Evolutionary conservation across 2,797 vertebrate species (phyloP), one percentile per base, ranked within the genome.

Genomic region (Melanotaenia maccullochi): DNA sequence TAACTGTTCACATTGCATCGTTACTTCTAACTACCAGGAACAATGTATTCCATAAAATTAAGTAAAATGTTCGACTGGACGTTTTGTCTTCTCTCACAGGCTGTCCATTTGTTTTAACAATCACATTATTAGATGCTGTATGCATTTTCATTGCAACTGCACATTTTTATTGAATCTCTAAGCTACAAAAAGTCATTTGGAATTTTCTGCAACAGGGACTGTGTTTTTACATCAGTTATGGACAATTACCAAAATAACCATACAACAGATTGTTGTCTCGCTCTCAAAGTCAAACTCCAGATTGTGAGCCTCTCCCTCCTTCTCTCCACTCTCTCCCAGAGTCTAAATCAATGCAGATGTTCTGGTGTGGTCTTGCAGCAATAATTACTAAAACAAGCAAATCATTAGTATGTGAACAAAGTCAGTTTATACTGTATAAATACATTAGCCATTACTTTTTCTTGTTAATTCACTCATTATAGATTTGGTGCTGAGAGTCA

Each of bases 301-400:
- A 93, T 94, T 93, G 91, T 64, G 83, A 81, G 88, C 87, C 87
- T 83, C 85, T 85, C 87, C 87, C 88, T 88, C 87, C 79, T 76
- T 79, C 79, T 76, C 80, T 62, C 74, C 65, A 81, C 85, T 79
- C 91, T 79, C 91, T 92, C 84, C 85, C 78, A 64, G 82, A 88
- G 85, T 85, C 76, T 90, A 87, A 90, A 90, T 88, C 88, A 90
- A 93, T 95, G 92, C 93, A 94, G 94, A 95, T 95, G 95, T 95
- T 95, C 86, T 68, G 73, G 85, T 92, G 83, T 87, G 89, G 89
- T 87, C 83, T 94, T 80, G 58, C 87, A 86, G 90, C 89, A 85
- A 87, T 95, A 94, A 95, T 94, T 93, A 90, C 88, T 85, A 78
- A 86, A 94, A 94, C 91, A 94, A 91, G 92, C 90, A 87, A 92